These are phyloP conservation scores for Leucania comma DNA, from an alignment of 2,888 invertebrate species.

Conservation along the genomic window DNA sequence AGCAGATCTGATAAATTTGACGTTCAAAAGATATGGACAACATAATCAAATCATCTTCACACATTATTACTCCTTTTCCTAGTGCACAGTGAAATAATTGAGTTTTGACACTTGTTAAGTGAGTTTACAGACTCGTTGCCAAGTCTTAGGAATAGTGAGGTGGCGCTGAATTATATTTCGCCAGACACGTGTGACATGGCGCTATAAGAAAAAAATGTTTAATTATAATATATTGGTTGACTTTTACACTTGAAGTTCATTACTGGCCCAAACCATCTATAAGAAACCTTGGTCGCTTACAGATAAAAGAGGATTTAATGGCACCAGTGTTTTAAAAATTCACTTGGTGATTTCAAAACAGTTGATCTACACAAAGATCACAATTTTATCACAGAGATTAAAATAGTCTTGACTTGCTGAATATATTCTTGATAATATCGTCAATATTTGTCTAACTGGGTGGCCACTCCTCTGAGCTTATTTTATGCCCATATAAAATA, in stretches of 20 bases:
- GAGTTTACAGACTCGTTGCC: conserved; percentile 58
- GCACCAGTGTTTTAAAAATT: neutral
- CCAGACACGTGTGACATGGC: conserved; percentile 37
- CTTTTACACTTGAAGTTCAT: too few relatives aligned
- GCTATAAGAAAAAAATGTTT: conserved; percentile 29
- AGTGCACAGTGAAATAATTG: conserved; percentile 34
- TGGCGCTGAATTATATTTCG: conserved; percentile 40
- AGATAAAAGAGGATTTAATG: too few relatives aligned
- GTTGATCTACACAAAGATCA: too few relatives aligned
- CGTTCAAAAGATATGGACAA: neutral
- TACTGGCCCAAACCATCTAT: too few relatives aligned
- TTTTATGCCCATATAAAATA: conserved; percentile 9
- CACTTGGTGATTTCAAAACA: neutral
- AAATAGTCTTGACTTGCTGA: neutral
- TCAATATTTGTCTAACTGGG: neutral
- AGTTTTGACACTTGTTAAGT: conserved; percentile 59
- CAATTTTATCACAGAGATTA: too few relatives aligned
- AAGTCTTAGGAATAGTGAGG: conserved; percentile 47
- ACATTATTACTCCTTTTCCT: conserved; percentile 31
- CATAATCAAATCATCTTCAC: conserved; percentile 30
- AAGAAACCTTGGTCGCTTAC: too few relatives aligned
- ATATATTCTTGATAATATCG: neutral
- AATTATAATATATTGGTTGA: too few relatives aligned
- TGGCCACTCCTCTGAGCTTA: conserved; percentile 11
- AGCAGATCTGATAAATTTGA: neutral